These are phyloP conservation scores for Amiota minor DNA, from an alignment of 2,888 invertebrate genomes.

Conservation along the genomic window DNA sequence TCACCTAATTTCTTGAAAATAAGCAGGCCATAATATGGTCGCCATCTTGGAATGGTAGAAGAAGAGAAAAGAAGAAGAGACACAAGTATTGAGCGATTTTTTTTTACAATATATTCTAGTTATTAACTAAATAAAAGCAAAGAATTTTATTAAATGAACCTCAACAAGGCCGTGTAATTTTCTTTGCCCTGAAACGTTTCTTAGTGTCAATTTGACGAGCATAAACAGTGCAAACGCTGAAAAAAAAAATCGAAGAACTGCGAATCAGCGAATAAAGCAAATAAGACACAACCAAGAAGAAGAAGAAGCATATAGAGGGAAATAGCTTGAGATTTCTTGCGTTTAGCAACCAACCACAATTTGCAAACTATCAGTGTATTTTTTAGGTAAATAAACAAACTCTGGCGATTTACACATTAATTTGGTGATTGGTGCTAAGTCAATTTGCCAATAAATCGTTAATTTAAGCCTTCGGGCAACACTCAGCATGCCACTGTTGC, in stretches of 20 bases:
- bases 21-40: too few relatives aligned
- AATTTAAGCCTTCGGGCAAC: neutral
- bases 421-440: neutral
- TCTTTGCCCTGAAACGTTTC: neutral
- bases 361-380: constrained; percentile 44
- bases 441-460: neutral
- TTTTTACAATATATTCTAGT: constrained; percentile 46
- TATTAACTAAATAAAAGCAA: constrained; percentile 44
- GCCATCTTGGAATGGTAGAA: constrained; percentile 69
- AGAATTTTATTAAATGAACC: constrained; percentile 32
- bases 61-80: constrained; percentile 59
- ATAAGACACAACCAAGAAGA: constrained; percentile 41
- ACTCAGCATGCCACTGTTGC: neutral
- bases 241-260: constrained; percentile 13
- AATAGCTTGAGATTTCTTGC: constrained; percentile 42
- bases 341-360: constrained; percentile 33
- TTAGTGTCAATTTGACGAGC: constrained; percentile 10
- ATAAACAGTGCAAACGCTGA: constrained; percentile 1
- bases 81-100: constrained; percentile 52
- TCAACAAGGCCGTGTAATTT: constrained; percentile 27
- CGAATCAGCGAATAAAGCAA: constrained; percentile 17
- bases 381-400: constrained; percentile 53
- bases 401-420: neutral
- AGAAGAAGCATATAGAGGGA: constrained; percentile 36
- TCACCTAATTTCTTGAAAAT: too few relatives aligned